These are phyloP conservation scores for Rhagoletis zephyria DNA, from an alignment of 1,140 invertebrate species.

Conservation along the genomic window DNA sequence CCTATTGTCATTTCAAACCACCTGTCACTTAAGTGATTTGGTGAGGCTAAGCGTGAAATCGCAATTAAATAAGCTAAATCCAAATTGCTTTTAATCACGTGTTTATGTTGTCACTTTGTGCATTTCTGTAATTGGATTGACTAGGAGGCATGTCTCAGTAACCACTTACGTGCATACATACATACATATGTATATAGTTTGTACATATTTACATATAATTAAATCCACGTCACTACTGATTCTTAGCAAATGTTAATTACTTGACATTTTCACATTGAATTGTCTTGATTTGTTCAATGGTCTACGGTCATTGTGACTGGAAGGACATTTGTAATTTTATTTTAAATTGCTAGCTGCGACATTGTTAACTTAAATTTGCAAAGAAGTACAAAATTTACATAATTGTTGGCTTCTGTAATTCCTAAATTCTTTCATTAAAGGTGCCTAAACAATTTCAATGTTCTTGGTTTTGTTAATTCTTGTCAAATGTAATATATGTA, in stretches of 20 bases:
- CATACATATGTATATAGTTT: background rate
- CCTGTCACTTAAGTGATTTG: background rate
- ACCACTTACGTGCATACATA: no score
- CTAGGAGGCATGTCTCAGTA: background rate
- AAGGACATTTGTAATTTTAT: background rate
- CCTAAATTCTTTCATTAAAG: no score
- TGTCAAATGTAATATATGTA: no score
- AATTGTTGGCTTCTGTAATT: no score
- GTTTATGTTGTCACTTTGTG: background rate
- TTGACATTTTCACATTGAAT: conserved; percentile 25
- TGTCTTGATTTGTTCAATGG: background rate
- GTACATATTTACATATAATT: background rate
- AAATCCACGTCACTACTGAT: conserved; percentile 9
- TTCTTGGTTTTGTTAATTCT: no score
- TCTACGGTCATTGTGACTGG: background rate
- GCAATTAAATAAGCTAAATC: conserved; percentile 17
- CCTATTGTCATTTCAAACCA: background rate
- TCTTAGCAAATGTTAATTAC: conserved; percentile 1
- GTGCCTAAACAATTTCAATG: no score
- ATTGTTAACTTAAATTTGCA: no score
- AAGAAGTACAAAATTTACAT: no score
- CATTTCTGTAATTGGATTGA: background rate
- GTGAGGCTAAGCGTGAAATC: background rate
- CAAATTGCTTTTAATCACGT: conserved; percentile 31
- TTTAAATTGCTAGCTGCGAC: no score